Conservation (phyloP, 2,113 vertebrate species). For the Cettia cetti region DNA sequence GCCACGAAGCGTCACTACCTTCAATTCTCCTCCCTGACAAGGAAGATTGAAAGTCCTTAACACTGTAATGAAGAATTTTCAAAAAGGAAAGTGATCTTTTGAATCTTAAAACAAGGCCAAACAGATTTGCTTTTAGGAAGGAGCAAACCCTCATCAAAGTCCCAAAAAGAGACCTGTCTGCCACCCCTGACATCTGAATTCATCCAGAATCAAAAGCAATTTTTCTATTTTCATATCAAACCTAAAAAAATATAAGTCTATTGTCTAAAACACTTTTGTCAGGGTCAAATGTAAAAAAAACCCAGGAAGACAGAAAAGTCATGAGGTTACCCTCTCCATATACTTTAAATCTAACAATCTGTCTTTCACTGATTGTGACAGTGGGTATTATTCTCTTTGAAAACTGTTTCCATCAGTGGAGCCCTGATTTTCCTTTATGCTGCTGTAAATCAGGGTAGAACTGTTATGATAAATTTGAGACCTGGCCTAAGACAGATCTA, state of each 20-base stretch:
- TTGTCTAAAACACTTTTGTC: not conserved
- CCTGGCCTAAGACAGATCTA: not conserved
- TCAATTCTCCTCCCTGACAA: not conserved
- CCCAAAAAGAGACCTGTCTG: not conserved
- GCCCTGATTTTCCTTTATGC: not conserved
- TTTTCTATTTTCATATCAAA: not conserved
- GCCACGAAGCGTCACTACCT: not conserved
- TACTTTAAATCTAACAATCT: not conserved
- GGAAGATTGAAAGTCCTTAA: not conserved
- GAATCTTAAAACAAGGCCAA: not conserved
- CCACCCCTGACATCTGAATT: not conserved
- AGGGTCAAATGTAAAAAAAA: not conserved
- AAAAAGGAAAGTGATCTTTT: not conserved
- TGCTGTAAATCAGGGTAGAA: not conserved
- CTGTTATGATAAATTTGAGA: conserved; percentile 25
- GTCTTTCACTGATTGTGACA: not conserved
- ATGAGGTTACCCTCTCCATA: not conserved
- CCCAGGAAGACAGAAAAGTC: not conserved
- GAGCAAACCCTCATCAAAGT: not conserved
- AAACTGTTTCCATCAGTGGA: not conserved
- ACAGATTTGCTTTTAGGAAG: not conserved
- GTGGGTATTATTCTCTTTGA: not conserved
- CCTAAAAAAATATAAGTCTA: not conserved
- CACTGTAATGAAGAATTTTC: not conserved
- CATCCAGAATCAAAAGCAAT: not conserved